A percentile compares a stretch with the other conserved stretches of the same genome.
Conservation (phyloP, 2,113 vertebrate species). For the Aldabrachelys gigantea region DNA sequence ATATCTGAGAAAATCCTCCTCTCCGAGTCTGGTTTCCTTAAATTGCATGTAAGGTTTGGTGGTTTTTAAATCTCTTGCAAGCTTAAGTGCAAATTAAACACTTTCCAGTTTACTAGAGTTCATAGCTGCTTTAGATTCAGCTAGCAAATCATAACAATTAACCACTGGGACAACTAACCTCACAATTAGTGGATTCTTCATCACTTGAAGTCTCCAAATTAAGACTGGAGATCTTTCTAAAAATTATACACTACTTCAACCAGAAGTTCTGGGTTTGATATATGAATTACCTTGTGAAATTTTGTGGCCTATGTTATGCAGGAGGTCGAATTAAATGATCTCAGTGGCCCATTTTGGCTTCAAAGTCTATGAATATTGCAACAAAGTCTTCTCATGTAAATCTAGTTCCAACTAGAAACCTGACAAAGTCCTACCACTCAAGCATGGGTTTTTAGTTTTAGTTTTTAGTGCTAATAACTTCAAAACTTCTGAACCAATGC, state of each 20-base stretch:
- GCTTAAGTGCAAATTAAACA: neutral
- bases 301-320: accelerated
- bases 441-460: accelerated
- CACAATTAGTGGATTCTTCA: neutral
- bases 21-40: neutral
- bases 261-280: neutral
- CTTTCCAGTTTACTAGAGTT: neutral
- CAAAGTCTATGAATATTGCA: neutral
- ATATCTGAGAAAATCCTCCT: neutral
- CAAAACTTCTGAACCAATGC: neutral
- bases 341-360: neutral
- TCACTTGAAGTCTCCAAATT: neutral
- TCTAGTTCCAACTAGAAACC: neutral
- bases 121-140: neutral
- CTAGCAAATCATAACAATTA: neutral
- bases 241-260: neutral
- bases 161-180: neutral
- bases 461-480: neutral
- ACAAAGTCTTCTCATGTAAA: neutral
- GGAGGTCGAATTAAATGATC: neutral
- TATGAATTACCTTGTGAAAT: neutral
- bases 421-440: neutral
- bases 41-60: neutral
- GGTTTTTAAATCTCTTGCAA: neutral
- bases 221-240: neutral